These are phyloP conservation scores for Encarsia formosa DNA, from an alignment of 2,888 invertebrate genomes.

Conservation along the genomic window DNA sequence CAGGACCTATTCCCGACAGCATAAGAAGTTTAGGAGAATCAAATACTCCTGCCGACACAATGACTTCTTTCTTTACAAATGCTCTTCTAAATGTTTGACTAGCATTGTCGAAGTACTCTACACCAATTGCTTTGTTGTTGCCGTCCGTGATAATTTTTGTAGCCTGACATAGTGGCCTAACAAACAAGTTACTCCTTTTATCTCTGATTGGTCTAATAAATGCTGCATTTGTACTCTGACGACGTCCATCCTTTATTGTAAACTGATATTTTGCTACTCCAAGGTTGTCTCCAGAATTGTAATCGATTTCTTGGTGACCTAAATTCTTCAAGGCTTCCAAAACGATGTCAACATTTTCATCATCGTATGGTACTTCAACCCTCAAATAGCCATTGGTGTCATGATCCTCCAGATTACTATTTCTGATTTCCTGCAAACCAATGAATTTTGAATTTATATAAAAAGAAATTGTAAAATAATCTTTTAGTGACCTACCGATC, in stretches of 20 bases:
- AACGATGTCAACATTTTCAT: slow-evolving; percentile 4
- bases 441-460: neutral
- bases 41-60: slow-evolving; percentile 5
- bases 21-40: slow-evolving; percentile 12
- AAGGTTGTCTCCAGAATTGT: slow-evolving; percentile 5
- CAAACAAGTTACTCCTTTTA: slow-evolving; percentile 26
- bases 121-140: slow-evolving; percentile 6
- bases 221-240: slow-evolving; percentile 16
- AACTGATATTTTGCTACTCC: slow-evolving; percentile 5
- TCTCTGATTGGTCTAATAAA: slow-evolving; percentile 17
- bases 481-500: neutral
- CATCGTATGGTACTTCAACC: neutral
- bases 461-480: neutral
- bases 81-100: neutral
- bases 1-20: slow-evolving; percentile 14
- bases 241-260: slow-evolving; percentile 9
- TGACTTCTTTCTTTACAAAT: slow-evolving; percentile 11
- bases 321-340: slow-evolving; percentile 8
- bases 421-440: neutral
- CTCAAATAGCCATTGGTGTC: slow-evolving; percentile 5
- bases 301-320: slow-evolving; percentile 10
- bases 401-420: neutral
- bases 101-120: slow-evolving; percentile 3
- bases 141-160: slow-evolving; percentile 4
- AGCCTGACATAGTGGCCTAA: slow-evolving; percentile 1